These are phyloP conservation scores for Thomomys bottae DNA, from an alignment of 2,113 vertebrate species.

Conservation along the genomic window DNA sequence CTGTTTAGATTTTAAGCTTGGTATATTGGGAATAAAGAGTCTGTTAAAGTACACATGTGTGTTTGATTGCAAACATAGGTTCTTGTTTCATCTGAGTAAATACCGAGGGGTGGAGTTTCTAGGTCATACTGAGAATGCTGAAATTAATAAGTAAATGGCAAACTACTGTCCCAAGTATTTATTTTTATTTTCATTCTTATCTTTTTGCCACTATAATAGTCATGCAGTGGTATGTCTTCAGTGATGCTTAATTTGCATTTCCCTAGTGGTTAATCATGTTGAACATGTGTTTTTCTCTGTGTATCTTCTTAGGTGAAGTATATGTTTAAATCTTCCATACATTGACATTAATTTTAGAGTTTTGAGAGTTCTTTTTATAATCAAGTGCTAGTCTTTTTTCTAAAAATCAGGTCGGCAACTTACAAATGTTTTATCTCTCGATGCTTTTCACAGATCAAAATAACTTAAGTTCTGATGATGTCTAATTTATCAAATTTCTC, in stretches of 20 bases:
- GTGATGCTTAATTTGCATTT: background rate
- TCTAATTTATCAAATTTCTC: background rate
- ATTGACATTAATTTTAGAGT: background rate
- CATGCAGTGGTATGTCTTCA: background rate
- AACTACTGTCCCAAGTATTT: background rate
- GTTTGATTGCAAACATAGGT: background rate
- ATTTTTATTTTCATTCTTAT: background rate
- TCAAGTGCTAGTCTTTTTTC: background rate
- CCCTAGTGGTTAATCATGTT: background rate
- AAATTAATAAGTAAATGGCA: background rate
- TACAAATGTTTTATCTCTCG: background rate
- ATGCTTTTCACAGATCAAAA: conserved; percentile 7
- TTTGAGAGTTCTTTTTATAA: background rate
- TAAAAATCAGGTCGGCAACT: background rate
- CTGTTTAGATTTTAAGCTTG: background rate
- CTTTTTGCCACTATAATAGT: background rate
- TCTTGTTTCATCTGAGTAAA: conserved; percentile 1
- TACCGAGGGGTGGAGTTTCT: background rate
- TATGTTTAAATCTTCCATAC: background rate
- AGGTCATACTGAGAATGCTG: background rate
- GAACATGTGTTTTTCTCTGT: background rate
- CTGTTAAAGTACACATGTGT: background rate
- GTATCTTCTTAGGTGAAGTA: background rate
- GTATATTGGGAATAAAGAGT: background rate
- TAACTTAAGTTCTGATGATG: background rate